phyloP scores from a whole-genome alignment of 2,888 invertebrate species.

The Acleris cristana region DNA sequence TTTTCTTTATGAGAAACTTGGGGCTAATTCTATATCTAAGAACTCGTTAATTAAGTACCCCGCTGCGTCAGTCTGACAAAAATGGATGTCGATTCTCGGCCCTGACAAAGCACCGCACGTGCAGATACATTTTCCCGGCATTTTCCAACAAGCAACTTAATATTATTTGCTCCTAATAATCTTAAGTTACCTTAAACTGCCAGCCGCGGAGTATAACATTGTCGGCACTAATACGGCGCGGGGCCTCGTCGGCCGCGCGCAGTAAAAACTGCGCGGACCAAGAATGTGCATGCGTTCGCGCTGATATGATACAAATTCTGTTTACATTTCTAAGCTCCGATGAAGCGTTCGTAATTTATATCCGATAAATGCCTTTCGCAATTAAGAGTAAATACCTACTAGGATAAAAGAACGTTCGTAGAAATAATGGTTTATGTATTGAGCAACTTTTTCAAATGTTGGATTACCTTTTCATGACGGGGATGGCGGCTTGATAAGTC shows the following conservation, averaged over 20 bases:
- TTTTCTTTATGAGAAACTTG: too few relatives aligned
- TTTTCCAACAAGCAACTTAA: background rate
- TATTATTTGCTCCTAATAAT: background rate
- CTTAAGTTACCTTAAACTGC: background rate
- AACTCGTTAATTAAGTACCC: too few relatives aligned
- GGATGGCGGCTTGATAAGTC: too few relatives aligned
- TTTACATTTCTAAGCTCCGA: slow-evolving; percentile 16
- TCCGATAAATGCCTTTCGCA: slow-evolving; percentile 1
- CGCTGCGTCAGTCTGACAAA: too few relatives aligned
- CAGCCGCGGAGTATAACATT: slow-evolving; percentile 2
- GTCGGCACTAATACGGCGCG: slow-evolving; percentile 14
- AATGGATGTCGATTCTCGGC: too few relatives aligned
- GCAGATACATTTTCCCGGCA: background rate
- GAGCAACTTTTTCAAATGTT: too few relatives aligned
- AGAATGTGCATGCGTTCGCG: slow-evolving; percentile 7
- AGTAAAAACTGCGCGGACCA: slow-evolving; percentile 3
- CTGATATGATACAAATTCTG: slow-evolving; percentile 28
- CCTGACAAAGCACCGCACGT: background rate
- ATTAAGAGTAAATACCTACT: background rate
- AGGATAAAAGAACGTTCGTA: too few relatives aligned
- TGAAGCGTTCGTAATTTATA: slow-evolving; percentile 13
- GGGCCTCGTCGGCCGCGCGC: background rate
- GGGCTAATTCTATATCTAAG: too few relatives aligned
- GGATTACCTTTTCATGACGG: too few relatives aligned
- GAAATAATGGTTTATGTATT: too few relatives aligned